Percentiles rank a stretch among this genome's conserved stretches.
These are phyloP conservation scores for Bugulina stolonifera DNA, from an alignment of 2,888 invertebrate genomes.

Conservation along the genomic window DNA sequence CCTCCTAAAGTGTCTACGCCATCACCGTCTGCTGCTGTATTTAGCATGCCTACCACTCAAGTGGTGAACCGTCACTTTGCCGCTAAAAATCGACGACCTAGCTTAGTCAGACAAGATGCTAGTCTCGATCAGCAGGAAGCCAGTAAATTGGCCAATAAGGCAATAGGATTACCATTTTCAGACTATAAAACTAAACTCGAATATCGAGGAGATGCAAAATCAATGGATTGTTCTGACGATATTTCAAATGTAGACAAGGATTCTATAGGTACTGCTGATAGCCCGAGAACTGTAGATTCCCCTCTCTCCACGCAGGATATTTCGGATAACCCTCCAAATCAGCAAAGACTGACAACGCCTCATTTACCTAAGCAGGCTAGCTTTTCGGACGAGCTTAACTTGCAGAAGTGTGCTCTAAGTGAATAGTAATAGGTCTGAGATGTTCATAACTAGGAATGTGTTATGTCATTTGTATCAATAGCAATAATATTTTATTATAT, in stretches of 20 bases:
- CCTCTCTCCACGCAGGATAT: conserved; percentile 1
- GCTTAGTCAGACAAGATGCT: conserved; percentile 25
- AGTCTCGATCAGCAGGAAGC: conserved; percentile 20
- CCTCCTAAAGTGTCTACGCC: neutral
- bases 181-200: conserved; percentile 23
- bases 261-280: conserved; percentile 13
- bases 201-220: neutral
- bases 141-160: neutral
- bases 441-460: neutral
- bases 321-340: neutral
- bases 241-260: neutral
- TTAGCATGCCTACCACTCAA: neutral
- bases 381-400: conserved; percentile 16
- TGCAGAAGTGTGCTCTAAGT: conserved; percentile 19
- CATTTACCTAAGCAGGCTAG: conserved; percentile 24
- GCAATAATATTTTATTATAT: neutral
- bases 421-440: neutral
- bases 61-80: neutral
- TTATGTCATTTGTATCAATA: neutral
- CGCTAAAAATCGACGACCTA: conserved; percentile 1
- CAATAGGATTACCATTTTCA: neutral
- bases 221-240: conserved; percentile 8
- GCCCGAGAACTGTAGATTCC: conserved; percentile 19
- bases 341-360: neutral
- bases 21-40: neutral